Conservation (phyloP, 2,797 vertebrate genomes). For the Gadopsis marmoratus region DNA sequence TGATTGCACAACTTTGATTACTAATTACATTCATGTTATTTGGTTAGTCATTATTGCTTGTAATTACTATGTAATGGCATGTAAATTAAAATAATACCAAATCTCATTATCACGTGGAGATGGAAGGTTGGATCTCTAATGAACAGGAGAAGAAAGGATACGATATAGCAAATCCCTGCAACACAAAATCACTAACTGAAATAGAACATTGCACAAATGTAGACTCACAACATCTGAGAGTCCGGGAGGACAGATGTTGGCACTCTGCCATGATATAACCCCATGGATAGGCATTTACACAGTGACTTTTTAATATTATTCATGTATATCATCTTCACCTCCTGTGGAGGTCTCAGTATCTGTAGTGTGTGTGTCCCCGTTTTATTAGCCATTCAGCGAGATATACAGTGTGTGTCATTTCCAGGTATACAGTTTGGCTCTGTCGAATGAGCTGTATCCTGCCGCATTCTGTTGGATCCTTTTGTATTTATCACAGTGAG, state of each 20-base stretch:
- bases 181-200: too few relatives aligned
- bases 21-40: too few relatives aligned
- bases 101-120: too few relatives aligned
- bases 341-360: background rate
- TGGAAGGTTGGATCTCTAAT: too few relatives aligned
- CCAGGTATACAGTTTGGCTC: constrained; percentile 36
- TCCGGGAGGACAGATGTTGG: background rate
- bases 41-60: too few relatives aligned
- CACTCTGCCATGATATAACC: background rate
- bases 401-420: constrained; percentile 48
- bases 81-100: too few relatives aligned
- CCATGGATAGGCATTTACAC: background rate
- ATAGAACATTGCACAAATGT: background rate
- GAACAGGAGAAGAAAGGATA: too few relatives aligned
- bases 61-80: too few relatives aligned
- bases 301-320: constrained; percentile 27
- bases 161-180: too few relatives aligned
- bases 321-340: constrained; percentile 24
- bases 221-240: background rate
- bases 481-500: constrained; percentile 49
- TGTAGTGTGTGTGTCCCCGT: constrained; percentile 3
- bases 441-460: constrained; percentile 43
- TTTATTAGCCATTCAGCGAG: constrained; percentile 47
- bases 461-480: constrained; percentile 15
- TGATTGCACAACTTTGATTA: too few relatives aligned